A percentile compares a stretch with the other conserved stretches of the same genome.
Evolutionary conservation across 2,797 vertebrate genomes (phyloP).

Genomic region (Sardinella longiceps): DNA sequence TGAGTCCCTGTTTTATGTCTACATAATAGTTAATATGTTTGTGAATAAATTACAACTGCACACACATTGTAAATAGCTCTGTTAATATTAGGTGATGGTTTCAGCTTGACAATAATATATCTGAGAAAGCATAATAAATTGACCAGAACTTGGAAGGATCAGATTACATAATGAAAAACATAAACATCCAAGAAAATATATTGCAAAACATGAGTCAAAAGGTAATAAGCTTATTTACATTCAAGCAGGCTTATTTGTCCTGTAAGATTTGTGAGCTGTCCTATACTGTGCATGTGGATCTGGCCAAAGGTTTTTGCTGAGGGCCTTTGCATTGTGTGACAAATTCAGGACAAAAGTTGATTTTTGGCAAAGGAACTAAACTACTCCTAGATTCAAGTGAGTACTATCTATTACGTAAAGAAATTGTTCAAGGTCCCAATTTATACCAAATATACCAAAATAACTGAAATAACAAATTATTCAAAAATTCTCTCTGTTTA

Average conservation of each 20-base stretch:
- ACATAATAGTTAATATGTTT: not conserved
- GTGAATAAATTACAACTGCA: not conserved
- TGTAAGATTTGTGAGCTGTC: not conserved
- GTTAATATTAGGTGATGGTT: no score
- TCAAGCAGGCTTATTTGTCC: not conserved
- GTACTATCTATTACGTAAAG: no score
- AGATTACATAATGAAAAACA: no score
- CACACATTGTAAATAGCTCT: no score
- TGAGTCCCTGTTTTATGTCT: not conserved
- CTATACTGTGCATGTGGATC: not conserved
- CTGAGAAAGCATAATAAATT: no score
- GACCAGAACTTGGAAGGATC: not conserved
- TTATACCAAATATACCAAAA: no score
- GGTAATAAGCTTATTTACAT: no score
- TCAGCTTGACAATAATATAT: no score
- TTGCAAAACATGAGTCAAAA: no score
- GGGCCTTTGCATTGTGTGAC: constrained; percentile 36
- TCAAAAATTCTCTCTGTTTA: no score
- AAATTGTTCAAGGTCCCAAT: no score
- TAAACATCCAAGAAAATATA: no score
- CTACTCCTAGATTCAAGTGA: not conserved
- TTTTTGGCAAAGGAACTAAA: not conserved
- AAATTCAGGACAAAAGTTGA: not conserved
- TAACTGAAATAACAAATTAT: not conserved
- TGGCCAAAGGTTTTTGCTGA: constrained; percentile 28